Base-by-base conservation (phyloP, 1,140 invertebrate species). In the Proales similis region DNA sequence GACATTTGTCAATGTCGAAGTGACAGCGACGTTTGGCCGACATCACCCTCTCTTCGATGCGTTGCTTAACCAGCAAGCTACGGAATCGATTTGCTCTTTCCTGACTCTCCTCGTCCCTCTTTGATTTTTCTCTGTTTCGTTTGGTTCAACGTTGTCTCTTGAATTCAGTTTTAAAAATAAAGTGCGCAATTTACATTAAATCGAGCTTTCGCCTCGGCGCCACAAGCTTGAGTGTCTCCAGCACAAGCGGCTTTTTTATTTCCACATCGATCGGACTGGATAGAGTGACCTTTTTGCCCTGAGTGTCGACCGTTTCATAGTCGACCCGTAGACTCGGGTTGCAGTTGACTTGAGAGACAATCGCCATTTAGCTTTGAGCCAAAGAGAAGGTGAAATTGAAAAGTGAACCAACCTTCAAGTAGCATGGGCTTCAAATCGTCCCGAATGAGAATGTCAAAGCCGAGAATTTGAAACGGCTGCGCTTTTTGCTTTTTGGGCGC, bases 361-460 rank as follows among this genome's bases (percentile, higher is more conserved):
- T 66, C 79, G 78, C 24, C 79, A 67, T n/a, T n/a, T n/a, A n/a
- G n/a, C n/a, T n/a, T n/a, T n/a, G n/a, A n/a, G n/a, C 73, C 70
- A 61, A 73, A 71, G 43, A n/a, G n/a, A n/a, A n/a, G n/a, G n/a
- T n/a, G n/a, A n/a, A n/a, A n/a, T n/a, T n/a, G n/a, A n/a, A n/a
- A n/a, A n/a, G n/a, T n/a, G n/a, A 73, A 87, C 87, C n/a, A n/a
- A n/a, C n/a, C n/a, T 77, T 91, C 88, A 43, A 92, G 75, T 29
- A 92, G 80, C 66, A 82, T 85, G 1, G 88, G 87, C 69, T 86
- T 86, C n/a, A 90, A 71, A 67, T 85, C 85, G 71, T 83, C 82
- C 71, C 90, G 87, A 17, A 92, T 75, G 20, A 92, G 74, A 64
- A 92, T 84, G 70, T 92, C 88, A 65, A 90, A 87, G 24, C 88